Base-by-base conservation (phyloP, 2,797 vertebrate species). In the Sebastes iracundus region DNA sequence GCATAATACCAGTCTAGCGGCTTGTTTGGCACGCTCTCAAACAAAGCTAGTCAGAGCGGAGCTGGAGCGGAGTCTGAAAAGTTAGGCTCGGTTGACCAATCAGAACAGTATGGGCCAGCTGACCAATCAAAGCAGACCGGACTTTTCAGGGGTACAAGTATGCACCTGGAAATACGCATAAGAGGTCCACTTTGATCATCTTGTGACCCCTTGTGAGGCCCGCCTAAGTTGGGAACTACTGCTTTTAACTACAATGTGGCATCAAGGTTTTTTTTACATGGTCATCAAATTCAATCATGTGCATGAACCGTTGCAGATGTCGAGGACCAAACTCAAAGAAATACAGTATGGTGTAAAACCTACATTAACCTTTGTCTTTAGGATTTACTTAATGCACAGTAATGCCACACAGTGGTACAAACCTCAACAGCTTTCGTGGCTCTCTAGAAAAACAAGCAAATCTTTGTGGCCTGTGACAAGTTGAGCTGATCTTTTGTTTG, bases 401-500 rank as follows among this genome's bases (percentile, higher is more conserved):
- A 33, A 66, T 32, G 23, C 5, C 14, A 7, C 27, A 14, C 42
- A 61, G 25, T 23, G 33, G 67, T 63, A 59, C 53, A 64, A 59
- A 55, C 70, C 11, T 65, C 42, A 30, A 52, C 83, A 61, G 74
- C 49, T 75, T 72, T 28, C 23, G 55, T 63, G 70, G 55, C 38
- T 78, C 32, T 35, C 60, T 38, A 64, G 56, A 46, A 73, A 77
- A 80, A 87, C 86, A 91, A 80, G 72, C 38, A 55, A 42, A 79
- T 86, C 86, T 79, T 80, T 90, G 87, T 90, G 67, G 55, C 56
- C 63, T 30, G 79, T 38, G 69, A 84, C 79, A 64, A 85, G 76
- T 68, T 35, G 52, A 87, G 79, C 65, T 78, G 77, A 80, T 77
- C 80, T 84, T 84, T 93, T 93, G 90, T 94, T 89, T 80, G 80